phyloP scores from a whole-genome alignment of 2,888 invertebrate species.

The Venustoraphidia nigricollis region DNA sequence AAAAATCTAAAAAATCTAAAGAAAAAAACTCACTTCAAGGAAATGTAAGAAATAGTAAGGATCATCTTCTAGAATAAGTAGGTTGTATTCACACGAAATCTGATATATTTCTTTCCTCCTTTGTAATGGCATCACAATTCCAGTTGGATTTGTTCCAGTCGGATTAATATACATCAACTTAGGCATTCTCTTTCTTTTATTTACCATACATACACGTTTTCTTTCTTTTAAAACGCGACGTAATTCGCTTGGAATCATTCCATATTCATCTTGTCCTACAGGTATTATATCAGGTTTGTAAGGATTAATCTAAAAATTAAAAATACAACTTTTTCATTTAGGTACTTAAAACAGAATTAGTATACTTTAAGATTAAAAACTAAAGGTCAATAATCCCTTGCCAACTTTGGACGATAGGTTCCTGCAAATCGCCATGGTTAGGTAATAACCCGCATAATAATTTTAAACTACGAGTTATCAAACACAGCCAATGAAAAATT shows the following conservation, averaged over 20 bases:
- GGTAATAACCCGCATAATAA: no score
- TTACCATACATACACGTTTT: slow-evolving; percentile 24
- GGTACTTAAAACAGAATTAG: no score
- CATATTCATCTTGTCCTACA: slow-evolving; percentile 53
- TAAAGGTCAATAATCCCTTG: no score
- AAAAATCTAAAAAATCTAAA: background rate
- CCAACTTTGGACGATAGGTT: background rate
- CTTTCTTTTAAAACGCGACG: slow-evolving; percentile 37
- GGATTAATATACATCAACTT: slow-evolving; percentile 59
- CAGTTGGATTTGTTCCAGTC: slow-evolving; percentile 63
- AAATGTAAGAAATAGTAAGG: slow-evolving; percentile 70
- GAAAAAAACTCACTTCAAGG: slow-evolving; percentile 32
- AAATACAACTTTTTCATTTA: no score
- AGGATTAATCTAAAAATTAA: slow-evolving; percentile 44
- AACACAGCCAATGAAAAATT: no score
- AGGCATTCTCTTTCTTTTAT: slow-evolving; percentile 39
- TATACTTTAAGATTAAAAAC: no score
- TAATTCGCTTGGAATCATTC: slow-evolving; percentile 45
- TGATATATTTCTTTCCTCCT: slow-evolving; percentile 54
- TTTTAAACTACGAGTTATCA: no score
- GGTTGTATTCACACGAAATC: slow-evolving; percentile 58
- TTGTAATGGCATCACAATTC: slow-evolving; percentile 46
- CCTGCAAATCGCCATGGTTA: background rate
- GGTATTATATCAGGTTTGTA: slow-evolving; percentile 46
- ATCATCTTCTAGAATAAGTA: slow-evolving; percentile 68